Conservation (phyloP, 30 jellyfish, hydroid and myxozoan species). For the Catostylus mosaicus region DNA sequence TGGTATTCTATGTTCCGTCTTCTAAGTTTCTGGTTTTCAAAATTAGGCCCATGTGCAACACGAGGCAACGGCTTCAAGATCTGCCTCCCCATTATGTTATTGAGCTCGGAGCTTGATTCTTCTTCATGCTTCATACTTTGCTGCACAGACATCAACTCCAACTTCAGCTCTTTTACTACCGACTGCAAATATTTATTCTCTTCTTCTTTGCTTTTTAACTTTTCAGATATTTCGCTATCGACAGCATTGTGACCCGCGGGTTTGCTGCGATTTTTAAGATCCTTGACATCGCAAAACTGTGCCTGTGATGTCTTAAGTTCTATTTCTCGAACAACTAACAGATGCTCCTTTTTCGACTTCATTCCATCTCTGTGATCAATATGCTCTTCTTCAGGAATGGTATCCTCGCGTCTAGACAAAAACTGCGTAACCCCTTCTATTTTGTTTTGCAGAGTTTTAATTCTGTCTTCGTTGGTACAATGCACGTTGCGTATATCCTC, state of each 20-base stretch:
- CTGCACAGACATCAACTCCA: constrained; percentile 79
- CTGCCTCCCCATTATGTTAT: constrained; percentile 40
- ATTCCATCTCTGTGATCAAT: background rate
- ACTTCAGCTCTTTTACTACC: constrained; percentile 83
- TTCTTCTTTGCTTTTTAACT: constrained; percentile 72
- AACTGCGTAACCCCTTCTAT: constrained; percentile 73
- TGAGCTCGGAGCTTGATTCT: constrained; percentile 38
- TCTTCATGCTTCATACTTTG: constrained; percentile 56
- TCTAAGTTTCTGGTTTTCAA: constrained; percentile 40
- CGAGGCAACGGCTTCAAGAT: constrained; percentile 6
- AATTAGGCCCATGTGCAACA: constrained; percentile 11
- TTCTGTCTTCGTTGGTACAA: constrained; percentile 63
- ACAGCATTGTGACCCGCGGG: background rate
- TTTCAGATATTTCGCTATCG: constrained; percentile 24
- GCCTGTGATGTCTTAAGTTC: constrained; percentile 78
- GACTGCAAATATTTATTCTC: constrained; percentile 76
- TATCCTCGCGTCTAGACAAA: constrained; percentile 35
- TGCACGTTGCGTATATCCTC: constrained; percentile 75
- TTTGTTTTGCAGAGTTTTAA: constrained; percentile 63
- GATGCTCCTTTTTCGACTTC: constrained; percentile 40
- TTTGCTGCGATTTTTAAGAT: constrained; percentile 12
- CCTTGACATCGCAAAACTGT: constrained; percentile 63
- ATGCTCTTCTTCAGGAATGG: constrained; percentile 48
- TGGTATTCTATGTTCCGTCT: constrained; percentile 51
- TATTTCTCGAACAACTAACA: constrained; percentile 70